Base-by-base conservation (phyloP, 2,797 vertebrate species). In the Thunnus albacares region DNA sequence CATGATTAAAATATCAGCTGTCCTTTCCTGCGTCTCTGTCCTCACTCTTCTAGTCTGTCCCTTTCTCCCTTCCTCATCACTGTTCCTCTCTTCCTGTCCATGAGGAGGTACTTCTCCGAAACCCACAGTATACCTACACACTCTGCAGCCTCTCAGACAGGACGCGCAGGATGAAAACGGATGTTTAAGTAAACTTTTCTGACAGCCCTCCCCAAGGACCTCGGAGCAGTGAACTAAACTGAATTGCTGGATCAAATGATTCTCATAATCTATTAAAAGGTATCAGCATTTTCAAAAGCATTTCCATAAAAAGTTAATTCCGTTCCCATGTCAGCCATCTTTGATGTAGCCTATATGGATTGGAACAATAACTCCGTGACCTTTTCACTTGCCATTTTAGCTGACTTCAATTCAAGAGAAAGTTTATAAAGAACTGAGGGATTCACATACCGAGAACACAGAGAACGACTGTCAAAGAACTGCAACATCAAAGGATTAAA, bases 1-100 rank as follows among this genome's bases (percentile, higher is more conserved):
- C 90, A 94, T 92, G 87, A 94, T 92, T 93, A 91, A 91, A 93
- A 92, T 91, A 94, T 93, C 91, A 94, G 79, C 85, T 90, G 87
- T 90, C 87, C 88, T 89, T 89, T 58, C 77, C 71, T 6, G 71
- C 67, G 13, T 87, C 85, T 84, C 69, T 64, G 66, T 67, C 74
- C 71, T 74, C 77, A 17, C 67, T 78, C 61, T 49, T 63, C 75
- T 51, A 33, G 38, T 45, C 65, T 33, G 59, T 77, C 82, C 55
- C 72, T 76, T 72, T 49, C 15, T 62, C 58, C 71, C 45, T 45
- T 45, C 35, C 33, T 63, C 33, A 45, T 65, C 60, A 18, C 58
- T 57, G 41, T 68, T 63, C 71, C 55, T 62, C 63, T 70, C 47
- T 66, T 86, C 67, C 60, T 24, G 55, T 66, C 63, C 30, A 5